Base-by-base conservation (phyloP, 1,140 invertebrate genomes). In the Bombus waltoni region DNA sequence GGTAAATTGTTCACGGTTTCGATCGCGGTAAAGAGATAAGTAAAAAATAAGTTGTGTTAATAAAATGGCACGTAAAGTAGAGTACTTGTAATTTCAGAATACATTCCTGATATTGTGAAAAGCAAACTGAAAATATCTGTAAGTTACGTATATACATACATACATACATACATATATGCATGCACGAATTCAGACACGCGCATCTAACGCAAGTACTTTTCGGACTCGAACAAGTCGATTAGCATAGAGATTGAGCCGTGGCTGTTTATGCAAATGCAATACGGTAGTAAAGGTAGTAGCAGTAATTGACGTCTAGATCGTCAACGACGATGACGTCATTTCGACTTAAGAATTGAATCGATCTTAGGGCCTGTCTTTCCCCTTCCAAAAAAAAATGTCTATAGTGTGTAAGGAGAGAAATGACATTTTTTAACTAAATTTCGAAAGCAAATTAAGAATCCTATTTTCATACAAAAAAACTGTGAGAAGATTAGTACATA, bases 221-320 rank as follows among this genome's bases (percentile, higher is more conserved):
- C 90, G 90, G 90, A 92, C 88, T 91, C 80, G 90, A 93, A 94
- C 92, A 92, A 91, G 92, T 92, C 89, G 93, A 95, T 95, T 95
- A 95, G 93, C 94, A 95, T 95, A 95, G 94, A 95, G 91, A 95
- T 95, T 94, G 94, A 94, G 92, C 93, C 92, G 93, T 92, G 94
- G 93, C 92, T 95, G 94, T 94, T 95, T 95, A 95, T 94, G 94
- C 92, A 95, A 94, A 95, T 94, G 80, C 77, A 53, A 74, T 77
- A 88, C 75, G 86, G 74, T 90, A 90, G 88, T 85, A 78, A 87
- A 79, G 65, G 88, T 90, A 85, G 89, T 90, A 89, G 85, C 81
- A 70, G 82, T 88, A 87, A 89, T 87, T 85, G 86, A 88, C 83
- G 83, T 85, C 85, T 78, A 40, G 70, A 85, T 40, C 76, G 89